Evolutionary conservation across 2,888 invertebrate genomes (phyloP).

Genomic region (Dicyrtomina minuta): DNA sequence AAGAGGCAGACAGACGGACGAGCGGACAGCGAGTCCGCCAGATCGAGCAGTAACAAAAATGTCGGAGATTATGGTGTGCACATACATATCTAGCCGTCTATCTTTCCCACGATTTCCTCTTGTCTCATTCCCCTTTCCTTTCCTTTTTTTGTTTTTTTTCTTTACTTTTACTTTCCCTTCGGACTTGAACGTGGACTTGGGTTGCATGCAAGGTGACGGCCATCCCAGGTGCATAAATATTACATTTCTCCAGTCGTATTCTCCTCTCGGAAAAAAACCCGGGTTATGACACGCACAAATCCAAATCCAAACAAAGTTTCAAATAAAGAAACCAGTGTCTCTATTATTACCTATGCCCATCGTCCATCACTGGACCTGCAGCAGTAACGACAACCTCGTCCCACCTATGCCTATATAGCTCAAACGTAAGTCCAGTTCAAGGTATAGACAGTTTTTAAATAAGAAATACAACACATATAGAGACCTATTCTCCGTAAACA

Average conservation of each 20-base stretch:
- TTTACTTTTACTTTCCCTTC: not conserved
- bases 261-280: not conserved
- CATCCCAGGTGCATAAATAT: constrained; percentile 27
- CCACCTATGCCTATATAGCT: too few species aligned
- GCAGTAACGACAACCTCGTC: too few species aligned
- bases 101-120: constrained; percentile 24
- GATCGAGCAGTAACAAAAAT: not conserved
- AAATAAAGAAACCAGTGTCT: not conserved
- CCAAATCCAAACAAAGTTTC: not conserved
- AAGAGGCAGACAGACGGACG: not conserved
- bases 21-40: not conserved
- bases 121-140: not conserved
- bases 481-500: too few species aligned
- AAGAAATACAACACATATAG: too few species aligned
- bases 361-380: too few species aligned
- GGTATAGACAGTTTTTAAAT: too few species aligned
- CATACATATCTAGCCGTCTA: constrained; percentile 4
- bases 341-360: not conserved
- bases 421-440: too few species aligned
- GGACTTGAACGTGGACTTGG: not conserved
- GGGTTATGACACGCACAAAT: constrained; percentile 14
- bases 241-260: constrained; percentile 12
- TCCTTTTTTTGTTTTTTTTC: not conserved
- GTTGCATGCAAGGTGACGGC: constrained; percentile 21
- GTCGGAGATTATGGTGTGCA: not conserved